Evolutionary conservation across 64 coral and sea anemone species (phyloP), one percentile per base, ranked within the genome.

Genomic region (Porites lutea): DNA sequence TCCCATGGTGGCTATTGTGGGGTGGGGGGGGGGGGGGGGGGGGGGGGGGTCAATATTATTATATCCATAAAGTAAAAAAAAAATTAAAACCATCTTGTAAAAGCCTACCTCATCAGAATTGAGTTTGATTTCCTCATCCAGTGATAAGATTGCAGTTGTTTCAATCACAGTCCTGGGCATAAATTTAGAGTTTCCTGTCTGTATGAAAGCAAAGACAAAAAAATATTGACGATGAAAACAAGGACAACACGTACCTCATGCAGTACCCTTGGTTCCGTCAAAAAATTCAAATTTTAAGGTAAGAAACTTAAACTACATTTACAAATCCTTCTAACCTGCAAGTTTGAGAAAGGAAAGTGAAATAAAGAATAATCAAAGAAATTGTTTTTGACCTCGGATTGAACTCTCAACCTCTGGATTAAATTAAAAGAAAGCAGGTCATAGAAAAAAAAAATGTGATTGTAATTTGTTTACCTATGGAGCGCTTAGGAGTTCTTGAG

Each of bases 101-200:
- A 59, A 57, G 16, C 88, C 44, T 83, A 99, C 97, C 88, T 96
- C 97, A 75, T 99, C 94, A 48, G 88, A 64, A 81, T 94, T 99
- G 20, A 99, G 69, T 53, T 77, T 96, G 19, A 94, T 90, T 79
- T 96, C 95, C 59, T 96, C 97, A 89, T 99, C 93, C 51, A 99
- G 58, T 4, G 97, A 99, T 49, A 99, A 93, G 59, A 99, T 91
- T 45, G 94, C 97, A 89, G 87, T 89, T 44, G 94, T 99, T 71
- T 93, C 91, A 62, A 99, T 53, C 44, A 99, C n/a, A 37, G 91
- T 50, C 59, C 91, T 93, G 72, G 82, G 87, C 3, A 86, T 22
- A 81, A 99, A 90, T 49, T 91, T 76, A 14, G 81, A 88, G 45
- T 99, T 93, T 83, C 74, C 73, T 78, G 79, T 85, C 97, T 99